Conservation (phyloP, 2,113 vertebrate species). For the Shinisaurus crocodilurus region DNA sequence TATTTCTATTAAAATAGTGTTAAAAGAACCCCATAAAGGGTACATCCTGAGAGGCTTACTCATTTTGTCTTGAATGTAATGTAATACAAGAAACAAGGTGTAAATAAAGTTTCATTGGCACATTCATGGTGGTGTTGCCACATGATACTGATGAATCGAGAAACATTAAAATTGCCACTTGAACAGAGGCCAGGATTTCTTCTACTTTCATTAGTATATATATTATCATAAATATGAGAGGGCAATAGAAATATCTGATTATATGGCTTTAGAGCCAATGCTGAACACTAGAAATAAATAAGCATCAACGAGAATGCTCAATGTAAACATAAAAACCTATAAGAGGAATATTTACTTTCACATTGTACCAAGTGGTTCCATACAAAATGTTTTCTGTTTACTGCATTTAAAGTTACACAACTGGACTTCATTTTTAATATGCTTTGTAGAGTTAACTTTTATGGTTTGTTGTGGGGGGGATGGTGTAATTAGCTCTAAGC, state of each 20-base stretch:
- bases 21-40: slow-evolving; percentile 13
- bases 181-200: slow-evolving; percentile 31
- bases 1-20: no score
- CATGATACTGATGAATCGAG: background rate
- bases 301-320: slow-evolving; percentile 14
- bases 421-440: slow-evolving; percentile 1
- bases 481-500: background rate
- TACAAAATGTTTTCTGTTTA: slow-evolving; percentile 47
- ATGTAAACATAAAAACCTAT: fast-evolving
- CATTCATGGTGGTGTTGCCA: fast-evolving
- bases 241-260: slow-evolving; percentile 8
- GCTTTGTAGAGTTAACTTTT: background rate
- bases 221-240: background rate
- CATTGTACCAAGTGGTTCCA: background rate
- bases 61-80: background rate
- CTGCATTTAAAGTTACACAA: background rate
- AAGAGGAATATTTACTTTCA: slow-evolving; percentile 17
- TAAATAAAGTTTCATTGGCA: background rate
- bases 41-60: background rate
- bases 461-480: background rate
- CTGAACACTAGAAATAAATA: slow-evolving; percentile 14
- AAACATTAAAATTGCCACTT: background rate
- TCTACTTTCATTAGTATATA: background rate
- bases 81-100: slow-evolving; percentile 7
- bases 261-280: background rate